Evolutionary conservation across 1,140 invertebrate genomes (phyloP).

Genomic region (Bombus pyrosoma): DNA sequence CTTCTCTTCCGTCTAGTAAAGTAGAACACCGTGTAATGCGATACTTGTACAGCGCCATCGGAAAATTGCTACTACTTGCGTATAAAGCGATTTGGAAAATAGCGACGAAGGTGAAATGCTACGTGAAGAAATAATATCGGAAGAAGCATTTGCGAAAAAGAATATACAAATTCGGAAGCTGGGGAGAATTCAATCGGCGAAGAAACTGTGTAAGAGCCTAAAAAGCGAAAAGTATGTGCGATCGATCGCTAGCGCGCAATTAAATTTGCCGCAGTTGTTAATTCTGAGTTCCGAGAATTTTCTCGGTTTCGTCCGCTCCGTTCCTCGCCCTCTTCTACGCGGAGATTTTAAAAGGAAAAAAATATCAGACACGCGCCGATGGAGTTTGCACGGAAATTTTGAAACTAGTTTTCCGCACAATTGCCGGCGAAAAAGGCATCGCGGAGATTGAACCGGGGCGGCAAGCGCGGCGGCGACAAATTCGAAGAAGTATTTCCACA

Average conservation of each 20-base stretch:
- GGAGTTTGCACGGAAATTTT: constrained; percentile 6
- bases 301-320: background rate
- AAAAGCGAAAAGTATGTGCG: constrained; percentile 1
- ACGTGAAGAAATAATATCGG: too few species aligned
- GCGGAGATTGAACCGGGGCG: background rate
- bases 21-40: too few species aligned
- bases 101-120: background rate
- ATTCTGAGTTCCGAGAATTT: background rate
- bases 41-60: too few species aligned
- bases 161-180: too few species aligned
- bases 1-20: background rate
- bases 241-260: background rate
- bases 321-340: too few species aligned
- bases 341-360: background rate
- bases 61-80: background rate
- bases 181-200: too few species aligned
- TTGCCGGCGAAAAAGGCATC: background rate
- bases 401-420: background rate
- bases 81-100: background rate
- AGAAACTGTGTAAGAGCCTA: too few species aligned
- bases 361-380: background rate
- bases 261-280: constrained; percentile 8
- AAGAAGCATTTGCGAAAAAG: too few species aligned
- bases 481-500: background rate
- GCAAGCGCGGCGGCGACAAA: background rate